Percentiles rank a stretch among this genome's conserved stretches.
Conservation (phyloP, 2,888 invertebrate species). For the Glaucopsyche alexis region DNA sequence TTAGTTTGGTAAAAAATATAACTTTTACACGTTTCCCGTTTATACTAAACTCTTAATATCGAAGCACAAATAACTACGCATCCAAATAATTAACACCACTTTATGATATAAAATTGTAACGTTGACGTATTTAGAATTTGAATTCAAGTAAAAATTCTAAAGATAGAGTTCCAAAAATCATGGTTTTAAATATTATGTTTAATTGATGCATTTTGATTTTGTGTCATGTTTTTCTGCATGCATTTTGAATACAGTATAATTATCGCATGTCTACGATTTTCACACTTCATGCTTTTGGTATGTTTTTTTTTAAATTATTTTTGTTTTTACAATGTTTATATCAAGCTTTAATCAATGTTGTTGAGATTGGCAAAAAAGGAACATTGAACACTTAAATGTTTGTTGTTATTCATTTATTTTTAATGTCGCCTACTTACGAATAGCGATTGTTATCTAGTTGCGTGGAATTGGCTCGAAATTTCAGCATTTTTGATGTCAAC, state of each 20-base stretch:
- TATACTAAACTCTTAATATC: not conserved
- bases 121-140: not conserved
- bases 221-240: not conserved
- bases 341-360: constrained; percentile 8
- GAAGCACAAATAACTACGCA: constrained; percentile 10
- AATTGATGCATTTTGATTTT: not conserved
- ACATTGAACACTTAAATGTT: not conserved
- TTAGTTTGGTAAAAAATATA: not conserved
- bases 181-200: not conserved
- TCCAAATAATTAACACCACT: not conserved
- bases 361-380: not conserved
- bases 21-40: not conserved
- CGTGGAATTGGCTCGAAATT: not conserved
- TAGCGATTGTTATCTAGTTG: too few relatives aligned
- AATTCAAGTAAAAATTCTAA: not conserved
- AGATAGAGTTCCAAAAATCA: not conserved
- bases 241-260: not conserved
- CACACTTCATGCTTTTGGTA: constrained; percentile 11
- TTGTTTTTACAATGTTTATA: constrained; percentile 2
- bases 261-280: not conserved
- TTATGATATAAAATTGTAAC: not conserved
- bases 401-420: too few relatives aligned
- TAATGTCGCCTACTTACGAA: not conserved
- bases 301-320: not conserved
- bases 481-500: not conserved